Conservation (phyloP, 1,140 invertebrate species). For the Nephila pilipes region DNA sequence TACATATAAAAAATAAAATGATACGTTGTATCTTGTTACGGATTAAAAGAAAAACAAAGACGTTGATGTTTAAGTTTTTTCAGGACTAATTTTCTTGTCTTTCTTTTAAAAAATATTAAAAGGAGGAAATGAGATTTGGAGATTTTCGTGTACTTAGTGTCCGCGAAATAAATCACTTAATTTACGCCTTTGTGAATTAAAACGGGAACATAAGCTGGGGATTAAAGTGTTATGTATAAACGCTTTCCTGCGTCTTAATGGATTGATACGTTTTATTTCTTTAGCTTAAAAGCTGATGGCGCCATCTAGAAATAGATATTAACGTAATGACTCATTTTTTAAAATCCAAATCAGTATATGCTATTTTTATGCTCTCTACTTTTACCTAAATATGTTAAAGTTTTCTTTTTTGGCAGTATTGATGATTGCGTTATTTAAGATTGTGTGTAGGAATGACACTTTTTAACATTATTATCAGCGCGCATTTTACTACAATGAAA, state of each 20-base stretch:
- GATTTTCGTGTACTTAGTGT: neutral
- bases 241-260: neutral
- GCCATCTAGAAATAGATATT: neutral
- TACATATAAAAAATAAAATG: neutral
- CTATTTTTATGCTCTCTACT: too few relatives aligned
- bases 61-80: neutral
- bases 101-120: neutral
- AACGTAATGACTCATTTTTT: too few relatives aligned
- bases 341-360: too few relatives aligned
- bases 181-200: slow-evolving; percentile 24
- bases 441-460: too few relatives aligned
- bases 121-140: neutral
- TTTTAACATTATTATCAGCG: too few relatives aligned
- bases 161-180: slow-evolving; percentile 19
- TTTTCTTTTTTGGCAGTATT: too few relatives aligned
- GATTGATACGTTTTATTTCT: neutral
- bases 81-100: neutral
- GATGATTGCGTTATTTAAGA: too few relatives aligned
- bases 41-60: slow-evolving; percentile 20
- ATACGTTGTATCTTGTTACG: slow-evolving; percentile 27
- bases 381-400: too few relatives aligned
- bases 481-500: too few relatives aligned
- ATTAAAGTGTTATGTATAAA: neutral
- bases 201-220: neutral
- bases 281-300: neutral